These are phyloP conservation scores for Macrotus californicus DNA, from an alignment of 2,113 vertebrate species.

Conservation along the genomic window DNA sequence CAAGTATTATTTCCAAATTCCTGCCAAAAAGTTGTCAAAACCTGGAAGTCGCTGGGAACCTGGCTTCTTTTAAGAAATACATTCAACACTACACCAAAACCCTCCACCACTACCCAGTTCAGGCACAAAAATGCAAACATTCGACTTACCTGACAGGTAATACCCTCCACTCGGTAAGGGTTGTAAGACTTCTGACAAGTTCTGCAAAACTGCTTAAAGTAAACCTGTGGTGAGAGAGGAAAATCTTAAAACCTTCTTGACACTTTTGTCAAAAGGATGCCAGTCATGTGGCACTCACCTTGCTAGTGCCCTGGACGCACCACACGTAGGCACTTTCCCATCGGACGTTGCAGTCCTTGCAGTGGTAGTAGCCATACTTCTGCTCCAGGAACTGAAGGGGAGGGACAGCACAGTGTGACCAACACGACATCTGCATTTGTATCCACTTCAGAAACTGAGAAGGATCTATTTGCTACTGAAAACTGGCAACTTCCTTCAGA, in stretches of 20 bases:
- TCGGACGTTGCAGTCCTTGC: conserved; percentile 93
- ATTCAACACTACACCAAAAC: not conserved
- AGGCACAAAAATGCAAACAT: not conserved
- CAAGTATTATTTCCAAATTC: not conserved
- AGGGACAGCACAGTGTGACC: not conserved
- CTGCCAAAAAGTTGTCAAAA: not conserved
- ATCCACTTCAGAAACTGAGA: not conserved
- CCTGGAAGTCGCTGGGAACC: not conserved
- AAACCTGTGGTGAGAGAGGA: conserved; percentile 82
- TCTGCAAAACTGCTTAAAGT: conserved; percentile 96
- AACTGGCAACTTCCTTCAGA: not conserved
- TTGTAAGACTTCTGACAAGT: conserved; percentile 96
- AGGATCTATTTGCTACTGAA: not conserved
- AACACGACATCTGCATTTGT: not conserved
- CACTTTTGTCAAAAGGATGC: accelerated
- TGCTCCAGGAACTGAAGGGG: conserved; percentile 92
- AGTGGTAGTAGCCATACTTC: conserved; percentile 98
- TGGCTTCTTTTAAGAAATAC: not conserved
- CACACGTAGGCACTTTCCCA: conserved; percentile 99
- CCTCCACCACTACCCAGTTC: not conserved
- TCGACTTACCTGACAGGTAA: conserved; percentile 91
- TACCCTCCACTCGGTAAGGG: conserved; percentile 95
- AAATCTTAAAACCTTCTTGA: not conserved
- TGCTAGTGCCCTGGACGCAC: conserved; percentile 97
- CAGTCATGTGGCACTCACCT: conserved; percentile 76